A percentile compares a stretch with the other conserved stretches of the same genome.
phyloP scores from a whole-genome alignment of 2,113 vertebrate genomes.

The Anoura caudifer region DNA sequence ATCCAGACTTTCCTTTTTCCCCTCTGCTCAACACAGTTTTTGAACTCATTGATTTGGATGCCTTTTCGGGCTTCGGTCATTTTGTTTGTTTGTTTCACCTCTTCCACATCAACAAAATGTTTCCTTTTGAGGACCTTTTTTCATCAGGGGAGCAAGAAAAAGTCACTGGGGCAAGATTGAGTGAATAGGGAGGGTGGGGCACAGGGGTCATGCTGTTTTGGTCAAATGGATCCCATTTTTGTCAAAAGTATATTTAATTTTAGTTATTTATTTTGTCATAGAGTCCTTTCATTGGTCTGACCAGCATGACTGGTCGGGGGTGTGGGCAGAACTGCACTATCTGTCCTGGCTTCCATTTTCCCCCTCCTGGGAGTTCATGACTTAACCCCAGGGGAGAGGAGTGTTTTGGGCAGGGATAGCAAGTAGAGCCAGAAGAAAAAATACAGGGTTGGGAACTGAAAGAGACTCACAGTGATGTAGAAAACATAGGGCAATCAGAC shows the following conservation, averaged over 20 bases:
- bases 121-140: too few species aligned
- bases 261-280: not conserved
- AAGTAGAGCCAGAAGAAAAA: not conserved
- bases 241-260: not conserved
- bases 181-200: too few species aligned
- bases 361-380: not conserved
- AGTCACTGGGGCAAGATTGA: too few species aligned
- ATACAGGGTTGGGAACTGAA: not conserved
- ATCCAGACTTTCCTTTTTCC: too few species aligned
- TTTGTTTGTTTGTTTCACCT: too few species aligned
- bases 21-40: too few species aligned
- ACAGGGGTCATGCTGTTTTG: too few species aligned
- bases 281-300: constrained; percentile 47
- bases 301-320: not conserved
- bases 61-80: too few species aligned
- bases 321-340: not conserved
- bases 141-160: too few species aligned
- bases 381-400: not conserved
- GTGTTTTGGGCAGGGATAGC: not conserved
- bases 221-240: not conserved
- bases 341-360: not conserved
- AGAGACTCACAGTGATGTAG: not conserved
- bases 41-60: too few species aligned
- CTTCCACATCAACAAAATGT: too few species aligned
- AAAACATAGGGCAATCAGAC: not conserved